A percentile compares a stretch with the other conserved stretches of the same genome.
Evolutionary conservation across 2,113 vertebrate species (phyloP).

Genomic region (Orycteropus afer): DNA sequence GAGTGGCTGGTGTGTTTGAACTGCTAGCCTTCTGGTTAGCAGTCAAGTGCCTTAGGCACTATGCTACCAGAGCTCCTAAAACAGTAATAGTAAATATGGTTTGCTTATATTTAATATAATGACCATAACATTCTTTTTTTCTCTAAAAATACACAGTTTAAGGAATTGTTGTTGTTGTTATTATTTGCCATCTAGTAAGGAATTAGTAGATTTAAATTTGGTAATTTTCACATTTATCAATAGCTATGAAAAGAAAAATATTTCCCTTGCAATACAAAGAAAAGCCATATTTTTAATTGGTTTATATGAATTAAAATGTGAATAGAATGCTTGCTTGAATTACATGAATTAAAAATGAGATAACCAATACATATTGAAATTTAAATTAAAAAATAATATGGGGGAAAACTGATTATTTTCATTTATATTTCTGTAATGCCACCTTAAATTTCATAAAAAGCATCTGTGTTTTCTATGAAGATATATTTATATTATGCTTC

Average conservation of each 20-base stretch:
- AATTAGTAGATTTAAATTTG: background rate
- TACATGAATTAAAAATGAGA: constrained; percentile 69
- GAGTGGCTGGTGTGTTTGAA: no score
- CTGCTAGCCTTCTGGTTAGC: no score
- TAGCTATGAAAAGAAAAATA: constrained; percentile 5
- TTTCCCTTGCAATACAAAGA: background rate
- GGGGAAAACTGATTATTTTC: constrained; percentile 32
- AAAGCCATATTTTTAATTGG: constrained; percentile 5
- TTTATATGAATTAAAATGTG: constrained; percentile 45
- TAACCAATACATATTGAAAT: constrained; percentile 66
- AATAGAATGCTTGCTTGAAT: constrained; percentile 43
- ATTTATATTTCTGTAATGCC: background rate
- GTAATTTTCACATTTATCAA: background rate
- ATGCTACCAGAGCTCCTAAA: no score
- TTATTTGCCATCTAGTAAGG: no score
- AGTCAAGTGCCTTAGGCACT: no score
- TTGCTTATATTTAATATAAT: background rate
- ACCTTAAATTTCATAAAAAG: background rate
- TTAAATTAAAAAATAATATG: constrained; percentile 58
- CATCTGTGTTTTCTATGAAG: background rate
- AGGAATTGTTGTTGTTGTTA: no score
- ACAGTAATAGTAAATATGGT: background rate
- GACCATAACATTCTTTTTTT: background rate
- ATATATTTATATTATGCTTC: background rate
- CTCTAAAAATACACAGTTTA: background rate